Evolutionary conservation across 2,888 invertebrate genomes (phyloP), one percentile per base, ranked within the genome.

Genomic region (Bellardia bayeri): DNA sequence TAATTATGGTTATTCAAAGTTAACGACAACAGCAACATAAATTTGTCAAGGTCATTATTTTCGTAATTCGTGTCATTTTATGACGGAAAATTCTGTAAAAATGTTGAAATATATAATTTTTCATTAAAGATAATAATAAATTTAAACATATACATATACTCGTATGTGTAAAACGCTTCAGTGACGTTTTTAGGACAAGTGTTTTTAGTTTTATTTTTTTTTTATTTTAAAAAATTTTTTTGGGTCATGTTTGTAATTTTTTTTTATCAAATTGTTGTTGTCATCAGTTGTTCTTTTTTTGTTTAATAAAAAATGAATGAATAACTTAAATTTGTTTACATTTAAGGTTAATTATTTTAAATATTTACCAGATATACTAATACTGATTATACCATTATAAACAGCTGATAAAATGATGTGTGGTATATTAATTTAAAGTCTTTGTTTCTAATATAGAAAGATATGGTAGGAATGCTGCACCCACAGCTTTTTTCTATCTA

Each of bases 111-210:
- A 66, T 45, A 4, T 58, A 40, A 16, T 51, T 51, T 23, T 54
- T 71, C n/a, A 56, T 16, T 16, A 33, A 49, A n/a, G 23, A 13
- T 45, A 45, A 45, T 13, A 11, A 45, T 45, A 45, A 45, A 45
- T 45, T 45, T 45, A 45, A 0, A 37, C 5, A 5, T 37, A 37
- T 45, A 45, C 0, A 9, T 2, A 45, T 11, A 11, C 13, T 13
- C 45, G 11, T 16, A 56, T 42, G 45, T 49, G 54, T 76, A 81
- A 71, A 86, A 86, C 82, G 86, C 82, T 86, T 74, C 42, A 82
- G 72, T 86, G 82, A 79, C 61, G 64, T 79, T 86, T 54, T 80
- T 61, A 76, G 76, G 83, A 84, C 83, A 83, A 83, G 69, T 76
- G 63, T 76, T 72, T 58, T 30, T 23, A 76, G 33, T 30, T 54